These are phyloP conservation scores for Philypnodon macrostomus DNA, from an alignment of 2,797 vertebrate species.

Conservation along the genomic window DNA sequence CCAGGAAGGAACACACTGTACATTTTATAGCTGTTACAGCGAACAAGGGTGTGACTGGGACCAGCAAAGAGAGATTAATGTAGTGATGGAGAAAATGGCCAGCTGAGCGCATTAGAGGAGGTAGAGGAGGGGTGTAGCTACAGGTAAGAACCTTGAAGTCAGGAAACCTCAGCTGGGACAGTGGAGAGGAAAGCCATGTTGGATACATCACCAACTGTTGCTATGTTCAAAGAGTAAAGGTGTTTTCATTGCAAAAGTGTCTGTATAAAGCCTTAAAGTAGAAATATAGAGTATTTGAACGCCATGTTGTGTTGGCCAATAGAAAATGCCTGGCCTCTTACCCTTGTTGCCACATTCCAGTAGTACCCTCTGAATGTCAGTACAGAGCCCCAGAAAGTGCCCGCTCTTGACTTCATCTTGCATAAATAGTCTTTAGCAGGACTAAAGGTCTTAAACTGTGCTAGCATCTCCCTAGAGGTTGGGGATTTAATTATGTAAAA, in stretches of 20 bases:
- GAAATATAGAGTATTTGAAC: too few relatives aligned
- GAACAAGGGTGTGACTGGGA: neutral
- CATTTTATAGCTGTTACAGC: slow-evolving; percentile 10
- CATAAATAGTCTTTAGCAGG: slow-evolving; percentile 34
- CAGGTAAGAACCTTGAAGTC: slow-evolving; percentile 35
- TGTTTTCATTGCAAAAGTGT: too few relatives aligned
- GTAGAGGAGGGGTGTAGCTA: slow-evolving; percentile 23
- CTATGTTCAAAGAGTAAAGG: too few relatives aligned
- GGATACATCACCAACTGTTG: slow-evolving; percentile 29
- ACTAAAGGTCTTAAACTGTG: slow-evolving; percentile 27
- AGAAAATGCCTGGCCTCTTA: slow-evolving; percentile 23
- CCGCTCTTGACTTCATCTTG: slow-evolving; percentile 29
- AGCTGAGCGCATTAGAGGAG: slow-evolving; percentile 14
- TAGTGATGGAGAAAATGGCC: slow-evolving; percentile 14
- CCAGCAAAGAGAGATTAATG: neutral
- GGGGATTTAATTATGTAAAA: slow-evolving; percentile 25
- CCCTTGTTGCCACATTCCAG: slow-evolving; percentile 28
- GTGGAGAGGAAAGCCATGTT: slow-evolving; percentile 22
- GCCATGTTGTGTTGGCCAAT: too few relatives aligned
- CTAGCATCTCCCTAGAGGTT: neutral
- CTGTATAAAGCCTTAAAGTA: too few relatives aligned
- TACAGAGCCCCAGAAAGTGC: slow-evolving; percentile 17
- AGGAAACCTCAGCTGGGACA: slow-evolving; percentile 8
- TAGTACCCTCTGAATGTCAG: slow-evolving; percentile 44
- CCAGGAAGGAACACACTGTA: slow-evolving; percentile 12